A percentile compares a stretch with the other conserved stretches of the same genome.
phyloP scores from a whole-genome alignment of 2,888 invertebrate species.

The Steinernema scapterisci region DNA sequence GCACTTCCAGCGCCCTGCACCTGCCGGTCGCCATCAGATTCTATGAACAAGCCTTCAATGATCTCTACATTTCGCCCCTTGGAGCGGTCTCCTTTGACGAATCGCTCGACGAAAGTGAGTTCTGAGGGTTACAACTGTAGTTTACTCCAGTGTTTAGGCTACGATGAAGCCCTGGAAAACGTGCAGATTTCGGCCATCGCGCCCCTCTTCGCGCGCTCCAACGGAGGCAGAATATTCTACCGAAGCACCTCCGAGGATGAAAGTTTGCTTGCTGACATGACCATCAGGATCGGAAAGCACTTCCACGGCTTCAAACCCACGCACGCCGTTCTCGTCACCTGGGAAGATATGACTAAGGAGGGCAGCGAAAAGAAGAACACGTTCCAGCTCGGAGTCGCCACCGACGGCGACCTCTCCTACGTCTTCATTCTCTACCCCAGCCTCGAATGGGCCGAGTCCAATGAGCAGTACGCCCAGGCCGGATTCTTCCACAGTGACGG shows the following conservation, averaged over 20 bases:
- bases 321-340: conserved; percentile 84
- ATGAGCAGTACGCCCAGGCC: conserved; percentile 82
- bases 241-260: conserved; percentile 50
- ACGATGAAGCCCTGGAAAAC: conserved; percentile 18
- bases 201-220: conserved; percentile 15
- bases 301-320: conserved; percentile 79
- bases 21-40: conserved; percentile 47
- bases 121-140: background rate
- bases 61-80: conserved; percentile 56
- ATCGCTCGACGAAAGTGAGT: conserved; percentile 33
- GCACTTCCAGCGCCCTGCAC: conserved; percentile 4
- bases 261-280: conserved; percentile 46
- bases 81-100: conserved; percentile 57
- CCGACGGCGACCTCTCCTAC: conserved; percentile 81
- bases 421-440: conserved; percentile 86
- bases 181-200: conserved; percentile 6
- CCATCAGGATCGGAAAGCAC: conserved; percentile 75
- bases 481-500: conserved; percentile 87
- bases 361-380: conserved; percentile 72
- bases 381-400: conserved; percentile 75
- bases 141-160: background rate
- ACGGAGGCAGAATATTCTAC: conserved; percentile 19
- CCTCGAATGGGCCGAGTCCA: conserved; percentile 78
- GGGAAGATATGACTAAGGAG: conserved; percentile 74
- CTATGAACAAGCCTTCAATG: conserved; percentile 48